Evolutionary conservation across 2,113 vertebrate species (phyloP).

Genomic region (Melanerpes formicivorus): DNA sequence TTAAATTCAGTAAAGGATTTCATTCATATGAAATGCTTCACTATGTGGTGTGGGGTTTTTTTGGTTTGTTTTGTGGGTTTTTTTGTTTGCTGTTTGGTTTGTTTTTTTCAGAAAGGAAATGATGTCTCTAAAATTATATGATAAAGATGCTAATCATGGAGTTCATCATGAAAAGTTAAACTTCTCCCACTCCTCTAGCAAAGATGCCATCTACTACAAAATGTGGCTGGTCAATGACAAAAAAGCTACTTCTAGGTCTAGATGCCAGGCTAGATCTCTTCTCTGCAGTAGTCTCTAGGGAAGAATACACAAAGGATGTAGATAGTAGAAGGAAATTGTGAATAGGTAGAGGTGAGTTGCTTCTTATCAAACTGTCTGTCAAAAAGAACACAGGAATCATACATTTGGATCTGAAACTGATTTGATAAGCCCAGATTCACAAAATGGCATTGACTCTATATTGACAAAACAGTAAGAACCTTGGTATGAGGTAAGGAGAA

Average conservation of each 20-base stretch:
- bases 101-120: neutral
- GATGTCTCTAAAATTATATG: neutral
- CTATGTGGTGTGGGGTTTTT: neutral
- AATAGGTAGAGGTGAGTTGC: neutral
- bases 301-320: neutral
- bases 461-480: neutral
- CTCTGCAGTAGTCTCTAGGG: neutral
- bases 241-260: neutral
- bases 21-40: neutral
- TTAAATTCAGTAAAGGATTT: neutral
- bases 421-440: neutral
- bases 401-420: neutral
- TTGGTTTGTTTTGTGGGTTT: neutral
- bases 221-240: neutral
- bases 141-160: neutral
- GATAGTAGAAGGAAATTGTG: neutral
- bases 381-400: neutral
- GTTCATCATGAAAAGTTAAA: neutral
- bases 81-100: neutral
- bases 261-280: neutral
- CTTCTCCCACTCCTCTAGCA: neutral
- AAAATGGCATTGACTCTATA: neutral
- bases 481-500: neutral
- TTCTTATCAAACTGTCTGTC: neutral
- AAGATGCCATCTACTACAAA: neutral